These are phyloP conservation scores for Tridacna crocea DNA, from an alignment of 2,888 invertebrate species.

Conservation along the genomic window DNA sequence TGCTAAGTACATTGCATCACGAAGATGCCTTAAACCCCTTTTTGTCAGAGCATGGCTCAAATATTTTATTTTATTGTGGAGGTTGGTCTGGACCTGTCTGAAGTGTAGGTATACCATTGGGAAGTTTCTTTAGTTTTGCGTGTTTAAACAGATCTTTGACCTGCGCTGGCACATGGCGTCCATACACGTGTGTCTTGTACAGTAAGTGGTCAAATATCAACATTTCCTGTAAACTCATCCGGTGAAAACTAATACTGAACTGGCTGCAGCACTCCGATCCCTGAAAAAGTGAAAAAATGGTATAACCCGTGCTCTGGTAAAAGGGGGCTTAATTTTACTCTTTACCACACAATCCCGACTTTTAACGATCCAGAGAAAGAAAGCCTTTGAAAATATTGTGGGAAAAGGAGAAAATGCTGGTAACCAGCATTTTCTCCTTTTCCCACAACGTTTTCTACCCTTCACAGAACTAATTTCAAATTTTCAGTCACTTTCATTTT, in stretches of 20 bases:
- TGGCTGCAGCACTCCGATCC: conserved; percentile 72
- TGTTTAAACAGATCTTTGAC: conserved; percentile 45
- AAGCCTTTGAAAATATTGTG: no score
- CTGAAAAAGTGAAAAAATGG: conserved; percentile 36
- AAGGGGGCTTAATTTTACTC: no score
- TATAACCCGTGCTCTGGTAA: background rate
- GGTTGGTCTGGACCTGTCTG: conserved; percentile 1
- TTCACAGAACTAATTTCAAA: no score
- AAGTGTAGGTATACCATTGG: conserved; percentile 57
- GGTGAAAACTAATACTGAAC: conserved; percentile 95
- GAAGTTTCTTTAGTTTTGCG: conserved; percentile 42
- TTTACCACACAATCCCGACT: no score
- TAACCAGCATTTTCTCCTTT: no score
- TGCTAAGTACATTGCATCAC: no score
- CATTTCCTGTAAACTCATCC: conserved; percentile 94
- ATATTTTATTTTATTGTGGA: background rate
- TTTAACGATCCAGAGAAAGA: no score
- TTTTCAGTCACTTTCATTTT: no score
- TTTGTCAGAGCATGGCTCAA: no score
- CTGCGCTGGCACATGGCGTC: conserved; percentile 39
- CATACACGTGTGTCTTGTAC: conserved; percentile 86
- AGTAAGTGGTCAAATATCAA: conserved; percentile 96
- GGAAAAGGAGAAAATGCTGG: no score
- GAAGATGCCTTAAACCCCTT: no score
- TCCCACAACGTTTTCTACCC: no score